Conservation (phyloP, 1,140 invertebrate species). For the Caerostris extrusa region DNA sequence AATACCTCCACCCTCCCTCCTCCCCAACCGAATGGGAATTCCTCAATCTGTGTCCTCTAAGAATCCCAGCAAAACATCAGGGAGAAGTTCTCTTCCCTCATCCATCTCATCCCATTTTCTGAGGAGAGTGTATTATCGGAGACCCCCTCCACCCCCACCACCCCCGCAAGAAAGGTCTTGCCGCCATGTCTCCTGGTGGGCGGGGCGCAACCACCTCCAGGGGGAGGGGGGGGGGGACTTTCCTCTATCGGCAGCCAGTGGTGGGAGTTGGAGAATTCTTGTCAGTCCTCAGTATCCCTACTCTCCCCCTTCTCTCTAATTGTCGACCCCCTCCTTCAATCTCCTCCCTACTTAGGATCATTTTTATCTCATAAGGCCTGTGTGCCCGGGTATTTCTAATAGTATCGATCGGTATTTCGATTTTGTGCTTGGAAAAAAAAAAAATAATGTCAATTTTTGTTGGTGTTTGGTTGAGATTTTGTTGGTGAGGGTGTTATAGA, state of each 20-base stretch:
- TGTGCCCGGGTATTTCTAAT: constrained; percentile 62
- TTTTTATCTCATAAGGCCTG: constrained; percentile 60
- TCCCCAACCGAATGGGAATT: constrained; percentile 33
- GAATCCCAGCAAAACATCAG: neutral
- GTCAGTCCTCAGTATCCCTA: constrained; percentile 34
- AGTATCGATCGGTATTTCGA: constrained; percentile 32
- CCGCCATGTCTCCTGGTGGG: constrained; percentile 60
- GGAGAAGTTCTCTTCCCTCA: neutral
- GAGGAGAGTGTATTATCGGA: constrained; percentile 24
- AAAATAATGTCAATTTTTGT: neutral
- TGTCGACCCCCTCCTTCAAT: constrained; percentile 28
- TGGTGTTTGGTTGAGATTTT: neutral
- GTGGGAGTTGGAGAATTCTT: constrained; percentile 61
- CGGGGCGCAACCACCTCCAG: constrained; percentile 48
- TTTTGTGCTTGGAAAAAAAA: neutral
- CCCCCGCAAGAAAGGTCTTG: constrained; percentile 18
- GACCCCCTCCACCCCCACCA: neutral
- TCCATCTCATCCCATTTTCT: constrained; percentile 17
- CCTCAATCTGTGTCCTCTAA: constrained; percentile 42
- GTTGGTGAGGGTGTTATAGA: neutral
- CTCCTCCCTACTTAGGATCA: constrained; percentile 20
- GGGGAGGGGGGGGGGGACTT: neutral
- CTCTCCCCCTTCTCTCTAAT: constrained; percentile 43
- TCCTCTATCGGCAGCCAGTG: constrained; percentile 35
- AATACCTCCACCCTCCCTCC: neutral